Evolutionary conservation across 2,797 vertebrate genomes (phyloP).

Genomic region (Mycteria americana): DNA sequence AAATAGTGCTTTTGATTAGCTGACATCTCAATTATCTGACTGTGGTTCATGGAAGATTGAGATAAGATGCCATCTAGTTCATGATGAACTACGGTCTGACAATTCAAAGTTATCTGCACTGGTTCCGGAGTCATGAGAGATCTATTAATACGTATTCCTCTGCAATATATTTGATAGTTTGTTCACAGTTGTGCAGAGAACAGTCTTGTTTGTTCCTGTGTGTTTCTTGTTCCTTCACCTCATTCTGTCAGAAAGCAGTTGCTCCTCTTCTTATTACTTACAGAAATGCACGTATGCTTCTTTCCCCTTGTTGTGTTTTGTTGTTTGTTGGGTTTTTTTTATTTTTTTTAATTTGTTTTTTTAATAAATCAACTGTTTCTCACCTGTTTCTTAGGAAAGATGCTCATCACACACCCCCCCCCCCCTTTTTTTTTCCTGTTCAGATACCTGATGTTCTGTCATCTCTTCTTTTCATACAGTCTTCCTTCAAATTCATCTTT

Average conservation of each 20-base stretch:
- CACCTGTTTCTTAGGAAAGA: background rate
- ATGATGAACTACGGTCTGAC: background rate
- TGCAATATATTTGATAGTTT: background rate
- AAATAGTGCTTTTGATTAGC: conserved; percentile 10
- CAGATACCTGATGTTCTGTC: background rate
- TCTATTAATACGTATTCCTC: background rate
- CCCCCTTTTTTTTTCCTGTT: background rate
- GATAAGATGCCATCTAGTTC: background rate
- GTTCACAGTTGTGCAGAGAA: background rate
- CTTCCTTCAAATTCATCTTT: background rate
- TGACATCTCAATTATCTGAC: background rate
- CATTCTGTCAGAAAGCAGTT: conserved; percentile 24
- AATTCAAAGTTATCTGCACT: background rate
- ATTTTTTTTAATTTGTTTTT: background rate
- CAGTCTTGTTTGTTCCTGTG: background rate
- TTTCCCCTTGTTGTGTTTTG: background rate
- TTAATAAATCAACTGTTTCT: background rate
- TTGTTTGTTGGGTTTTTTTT: background rate
- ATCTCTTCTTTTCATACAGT: background rate
- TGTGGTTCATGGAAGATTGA: background rate
- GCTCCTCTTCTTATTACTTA: background rate
- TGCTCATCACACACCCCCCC: background rate
- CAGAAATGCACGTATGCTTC: background rate
- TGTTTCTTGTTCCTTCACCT: background rate
- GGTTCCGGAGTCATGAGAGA: background rate